Base-by-base conservation (phyloP, 1,140 invertebrate genomes). In the Xylocopa sonorina region DNA sequence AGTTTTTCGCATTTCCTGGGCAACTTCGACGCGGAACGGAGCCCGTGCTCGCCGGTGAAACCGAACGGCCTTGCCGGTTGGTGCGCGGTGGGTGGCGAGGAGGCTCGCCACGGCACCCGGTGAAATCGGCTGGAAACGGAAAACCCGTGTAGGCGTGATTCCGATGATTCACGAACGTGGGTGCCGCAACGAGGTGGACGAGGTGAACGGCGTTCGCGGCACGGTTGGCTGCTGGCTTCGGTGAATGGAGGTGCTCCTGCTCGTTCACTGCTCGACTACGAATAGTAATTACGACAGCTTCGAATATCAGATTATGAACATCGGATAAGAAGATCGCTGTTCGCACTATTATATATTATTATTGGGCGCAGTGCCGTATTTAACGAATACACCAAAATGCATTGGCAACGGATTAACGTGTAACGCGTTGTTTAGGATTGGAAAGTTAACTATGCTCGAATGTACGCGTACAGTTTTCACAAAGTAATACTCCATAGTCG, bases 1-100 rank as follows among this genome's bases (percentile, higher is more conserved):
- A 34, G 53, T 84, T 84, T 84, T 84, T 84, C 82, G 72, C 69
- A 68, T 81, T 85, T 78, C 82, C 78, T 77, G 75, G 53, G n/a
- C 27, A 21, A 48, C 34, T 74, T 24, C 64, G 12, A 29, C 53
- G 32, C 12, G 43, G 50, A 16, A 46, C 64, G 64, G 55, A 60
- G 60, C 58, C 66, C 21, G n/a, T n/a, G n/a, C n/a, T n/a, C n/a
- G n/a, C 21, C 64, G 41, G 53, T 51, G 46, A 68, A 41, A 79
- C 38, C 55, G 7, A 57, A 60, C 58, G 75, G 29, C 76, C 64
- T 80, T 73, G 63, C 43, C 38, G 2, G 14, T 24, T 48, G 62
- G 3, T 10, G 38, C 3, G 10, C 60, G 60, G 12, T 21, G 5
- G 41, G 41, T n/a, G 38, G 51, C 16, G 48, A 3, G 34, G 38